These are phyloP conservation scores for Nesidiocoris tenuis DNA, from an alignment of 2,888 invertebrate genomes.

Conservation along the genomic window DNA sequence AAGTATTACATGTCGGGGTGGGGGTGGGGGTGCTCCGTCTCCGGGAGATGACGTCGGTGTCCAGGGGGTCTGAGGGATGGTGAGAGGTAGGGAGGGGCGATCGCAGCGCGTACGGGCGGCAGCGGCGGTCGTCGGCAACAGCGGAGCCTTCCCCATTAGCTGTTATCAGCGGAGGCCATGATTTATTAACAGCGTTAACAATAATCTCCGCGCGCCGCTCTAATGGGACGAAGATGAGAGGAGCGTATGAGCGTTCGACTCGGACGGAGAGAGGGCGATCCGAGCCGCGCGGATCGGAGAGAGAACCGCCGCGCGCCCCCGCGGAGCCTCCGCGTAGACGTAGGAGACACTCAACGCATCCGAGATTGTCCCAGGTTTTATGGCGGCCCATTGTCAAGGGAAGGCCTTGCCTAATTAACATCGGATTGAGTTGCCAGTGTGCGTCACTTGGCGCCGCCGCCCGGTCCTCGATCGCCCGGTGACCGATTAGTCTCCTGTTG, in stretches of 20 bases:
- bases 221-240: conserved; percentile 42
- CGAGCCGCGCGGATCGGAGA: not conserved
- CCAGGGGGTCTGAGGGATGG: not conserved
- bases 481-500: conserved; percentile 16
- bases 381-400: not conserved
- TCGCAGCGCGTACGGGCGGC: not conserved
- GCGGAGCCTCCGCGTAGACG: conserved; percentile 22
- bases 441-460: conserved; percentile 32
- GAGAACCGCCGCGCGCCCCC: conserved; percentile 22
- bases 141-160: conserved; percentile 45
- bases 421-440: conserved; percentile 25
- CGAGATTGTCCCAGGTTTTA: conserved; percentile 39
- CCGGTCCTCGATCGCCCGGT: conserved; percentile 15
- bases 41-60: too few species aligned
- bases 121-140: conserved; percentile 19
- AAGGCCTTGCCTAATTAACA: conserved; percentile 28
- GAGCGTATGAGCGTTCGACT: not conserved
- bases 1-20: too few species aligned
- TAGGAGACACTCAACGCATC: conserved; percentile 38
- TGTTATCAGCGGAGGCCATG: conserved; percentile 43
- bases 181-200: conserved; percentile 47
- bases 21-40: too few species aligned
- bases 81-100: not conserved
- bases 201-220: conserved; percentile 39
- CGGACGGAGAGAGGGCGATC: not conserved